Percentiles rank a stretch among this genome's conserved stretches.
Evolutionary conservation across 1,140 invertebrate species (phyloP).

Genomic region (Aculops lycopersici): DNA sequence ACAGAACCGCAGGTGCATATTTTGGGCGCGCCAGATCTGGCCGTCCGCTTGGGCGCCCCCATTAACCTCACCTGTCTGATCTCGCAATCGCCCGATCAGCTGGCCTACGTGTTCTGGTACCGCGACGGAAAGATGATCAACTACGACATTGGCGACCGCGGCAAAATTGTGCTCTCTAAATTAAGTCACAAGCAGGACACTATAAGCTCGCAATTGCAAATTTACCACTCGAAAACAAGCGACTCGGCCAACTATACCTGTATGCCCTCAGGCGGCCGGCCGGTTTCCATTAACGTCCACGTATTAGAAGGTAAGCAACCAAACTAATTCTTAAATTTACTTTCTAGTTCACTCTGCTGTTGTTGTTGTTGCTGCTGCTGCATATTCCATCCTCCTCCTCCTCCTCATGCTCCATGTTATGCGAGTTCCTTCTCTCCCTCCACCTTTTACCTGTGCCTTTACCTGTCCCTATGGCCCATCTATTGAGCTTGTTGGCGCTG

Average conservation of each 20-base stretch:
- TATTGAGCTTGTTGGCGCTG: too few relatives aligned
- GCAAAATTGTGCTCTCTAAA: constrained; percentile 8
- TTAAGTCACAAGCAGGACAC: constrained; percentile 8
- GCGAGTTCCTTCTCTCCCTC: too few relatives aligned
- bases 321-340: too few relatives aligned
- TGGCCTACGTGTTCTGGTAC: constrained; percentile 62
- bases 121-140: constrained; percentile 19
- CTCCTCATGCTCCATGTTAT: too few relatives aligned
- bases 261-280: constrained; percentile 41
- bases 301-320: constrained; percentile 44
- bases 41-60: constrained; percentile 57
- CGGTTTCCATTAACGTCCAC: constrained; percentile 35
- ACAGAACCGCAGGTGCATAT: constrained; percentile 59
- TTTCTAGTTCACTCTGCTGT: too few relatives aligned
- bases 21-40: constrained; percentile 52
- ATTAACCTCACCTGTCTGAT: constrained; percentile 74
- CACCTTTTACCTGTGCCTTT: too few relatives aligned
- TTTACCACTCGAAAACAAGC: constrained; percentile 25
- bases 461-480: too few relatives aligned
- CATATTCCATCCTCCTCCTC: too few relatives aligned
- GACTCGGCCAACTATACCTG: constrained; percentile 65
- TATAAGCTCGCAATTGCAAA: constrained; percentile 21
- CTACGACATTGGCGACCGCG: constrained; percentile 8
- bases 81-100: constrained; percentile 51
- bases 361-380: too few relatives aligned